Conservation (phyloP, 2,888 invertebrate species). For the Axea sp. region DNA sequence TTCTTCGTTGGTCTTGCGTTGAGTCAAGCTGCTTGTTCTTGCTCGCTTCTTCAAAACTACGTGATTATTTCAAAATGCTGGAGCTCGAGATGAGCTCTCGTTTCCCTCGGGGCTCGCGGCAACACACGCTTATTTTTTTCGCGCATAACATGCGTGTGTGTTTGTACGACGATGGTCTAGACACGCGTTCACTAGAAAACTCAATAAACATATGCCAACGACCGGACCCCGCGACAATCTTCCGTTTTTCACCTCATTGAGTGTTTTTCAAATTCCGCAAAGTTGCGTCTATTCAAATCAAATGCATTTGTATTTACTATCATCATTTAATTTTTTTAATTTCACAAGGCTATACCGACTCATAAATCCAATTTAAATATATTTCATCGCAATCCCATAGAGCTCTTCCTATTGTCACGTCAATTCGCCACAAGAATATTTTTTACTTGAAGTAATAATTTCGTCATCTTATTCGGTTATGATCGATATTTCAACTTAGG, state of each 20-base stretch:
- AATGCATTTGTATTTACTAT: too few relatives aligned
- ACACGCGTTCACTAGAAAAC: constrained; percentile 42
- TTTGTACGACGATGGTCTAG: constrained; percentile 39
- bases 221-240: constrained; percentile 9
- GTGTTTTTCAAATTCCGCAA: neutral
- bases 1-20: constrained; percentile 52
- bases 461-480: constrained; percentile 16
- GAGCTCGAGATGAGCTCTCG: constrained; percentile 66
- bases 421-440: too few relatives aligned
- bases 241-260: neutral
- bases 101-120: neutral
- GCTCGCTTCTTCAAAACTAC: constrained; percentile 71
- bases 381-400: too few relatives aligned
- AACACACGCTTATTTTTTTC: constrained; percentile 24
- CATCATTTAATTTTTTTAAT: too few relatives aligned
- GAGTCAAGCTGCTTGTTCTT: constrained; percentile 49
- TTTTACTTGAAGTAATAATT: constrained; percentile 11
- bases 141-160: constrained; percentile 26
- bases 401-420: too few relatives aligned
- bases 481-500: constrained; percentile 45
- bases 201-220: constrained; percentile 48
- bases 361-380: too few relatives aligned
- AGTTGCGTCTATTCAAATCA: too few relatives aligned
- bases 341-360: too few relatives aligned
- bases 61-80: constrained; percentile 76